Evolutionary conservation across 2,888 invertebrate species (phyloP).

Genomic region (Taenaris catops): DNA sequence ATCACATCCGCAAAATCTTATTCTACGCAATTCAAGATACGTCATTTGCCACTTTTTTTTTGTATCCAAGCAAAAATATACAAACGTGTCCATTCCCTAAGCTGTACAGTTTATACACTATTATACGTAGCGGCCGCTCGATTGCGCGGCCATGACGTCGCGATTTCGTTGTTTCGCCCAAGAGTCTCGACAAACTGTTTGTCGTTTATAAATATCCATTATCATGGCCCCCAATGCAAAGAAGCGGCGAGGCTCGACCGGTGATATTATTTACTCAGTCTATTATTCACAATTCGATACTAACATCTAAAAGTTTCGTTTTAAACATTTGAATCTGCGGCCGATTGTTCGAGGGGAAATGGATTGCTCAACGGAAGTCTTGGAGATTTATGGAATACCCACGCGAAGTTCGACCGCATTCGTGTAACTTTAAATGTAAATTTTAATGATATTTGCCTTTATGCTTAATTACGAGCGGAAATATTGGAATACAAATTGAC

Average conservation of each 20-base stretch:
- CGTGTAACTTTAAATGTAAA: background rate
- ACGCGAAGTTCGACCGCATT: conserved; percentile 2
- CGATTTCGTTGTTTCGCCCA: background rate
- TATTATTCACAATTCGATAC: conserved; percentile 47
- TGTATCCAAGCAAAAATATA: conserved; percentile 71
- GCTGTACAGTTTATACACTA: conserved; percentile 74
- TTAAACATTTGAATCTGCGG: background rate
- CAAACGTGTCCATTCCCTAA: conserved; percentile 56
- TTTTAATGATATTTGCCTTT: background rate
- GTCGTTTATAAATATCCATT: no score
- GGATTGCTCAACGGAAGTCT: background rate
- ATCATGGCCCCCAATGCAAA: conserved; percentile 11
- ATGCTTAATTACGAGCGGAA: conserved; percentile 2
- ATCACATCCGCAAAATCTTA: conserved; percentile 43
- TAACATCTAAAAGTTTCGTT: conserved; percentile 31
- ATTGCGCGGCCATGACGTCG: conserved; percentile 29
- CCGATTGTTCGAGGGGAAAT: conserved; percentile 7
- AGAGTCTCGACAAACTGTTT: no score
- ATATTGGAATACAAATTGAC: conserved; percentile 52
- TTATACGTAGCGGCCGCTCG: conserved; percentile 37
- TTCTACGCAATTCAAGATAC: conserved; percentile 41
- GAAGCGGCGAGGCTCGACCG: conserved; percentile 18
- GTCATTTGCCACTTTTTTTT: conserved; percentile 48
- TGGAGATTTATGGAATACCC: conserved; percentile 22
- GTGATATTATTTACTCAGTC: conserved; percentile 41